Base-by-base conservation (phyloP, 2,113 vertebrate genomes). In the Pholis gunnellus region DNA sequence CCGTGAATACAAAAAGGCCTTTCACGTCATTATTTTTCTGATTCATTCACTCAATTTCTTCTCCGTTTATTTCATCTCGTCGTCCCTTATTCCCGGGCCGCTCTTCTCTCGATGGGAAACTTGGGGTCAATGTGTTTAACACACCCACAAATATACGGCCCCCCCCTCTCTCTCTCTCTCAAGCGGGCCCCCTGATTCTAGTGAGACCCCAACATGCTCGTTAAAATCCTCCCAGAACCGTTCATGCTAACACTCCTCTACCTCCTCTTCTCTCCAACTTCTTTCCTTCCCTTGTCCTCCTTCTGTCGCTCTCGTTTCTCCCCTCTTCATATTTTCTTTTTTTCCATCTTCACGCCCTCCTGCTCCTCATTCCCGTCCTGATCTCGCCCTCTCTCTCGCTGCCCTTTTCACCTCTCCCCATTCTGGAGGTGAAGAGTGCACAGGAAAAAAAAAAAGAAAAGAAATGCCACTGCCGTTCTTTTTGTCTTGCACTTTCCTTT, bases 121-220 rank as follows among this genome's bases (percentile, higher is more conserved):
- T 72, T 2, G 4, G 56, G 82, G 78, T 87, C 86, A 87, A 75
- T 84, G 83, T 85, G 70, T 88, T 88, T 86, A 88, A 91, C 75
- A 86, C 79, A 84, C 85, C 11, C 64, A 71, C 78, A 84, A 61
- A 77, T 70, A 89, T 48, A 67, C 5, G 18, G 38, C 38, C 8
- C 60, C 56, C 64, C 3, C 59, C 63, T 77, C 22, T 50, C 22
- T 85, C 70, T 64, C 63, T 77, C 22, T 50, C 22, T 85, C 66
- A 75, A 88, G 66, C 75, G 63, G 69, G 67, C 64, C 82, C 75
- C 78, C 65, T 48, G 68, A 14, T 89, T 68, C 84, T 71, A 29
- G 25, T 6, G 27, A 75, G 84, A 85, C 64, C 74, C 76, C 86
- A 67, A 87, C 87, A 87, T 27, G 80, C 79, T 90, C 46, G 57